phyloP scores from a whole-genome alignment of 2,888 invertebrate species.

The Cataglyphis cursor region DNA sequence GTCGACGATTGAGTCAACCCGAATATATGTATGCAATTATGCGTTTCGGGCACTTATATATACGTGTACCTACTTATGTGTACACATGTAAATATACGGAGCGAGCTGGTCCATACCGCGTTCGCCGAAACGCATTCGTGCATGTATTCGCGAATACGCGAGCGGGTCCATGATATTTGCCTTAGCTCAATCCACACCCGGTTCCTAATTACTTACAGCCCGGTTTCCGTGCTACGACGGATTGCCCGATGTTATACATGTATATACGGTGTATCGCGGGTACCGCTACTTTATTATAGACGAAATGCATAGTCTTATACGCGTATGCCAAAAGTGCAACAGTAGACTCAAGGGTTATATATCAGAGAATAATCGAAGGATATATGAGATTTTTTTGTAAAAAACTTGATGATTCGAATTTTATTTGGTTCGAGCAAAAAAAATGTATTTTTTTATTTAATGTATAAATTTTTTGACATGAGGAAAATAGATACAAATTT shows the following conservation, averaged over 20 bases:
- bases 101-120: slow-evolving; percentile 67
- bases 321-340: slow-evolving; percentile 43
- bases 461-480: neutral
- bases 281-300: slow-evolving; percentile 72
- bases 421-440: neutral
- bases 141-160: slow-evolving; percentile 72
- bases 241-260: slow-evolving; percentile 66
- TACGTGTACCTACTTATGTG: slow-evolving; percentile 65
- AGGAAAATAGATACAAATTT: neutral
- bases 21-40: slow-evolving; percentile 56
- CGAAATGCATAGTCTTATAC: slow-evolving; percentile 56
- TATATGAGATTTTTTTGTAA: neutral
- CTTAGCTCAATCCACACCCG: slow-evolving; percentile 82
- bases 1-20: slow-evolving; percentile 49
- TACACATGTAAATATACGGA: slow-evolving; percentile 72
- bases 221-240: slow-evolving; percentile 74
- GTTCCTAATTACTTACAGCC: slow-evolving; percentile 83
- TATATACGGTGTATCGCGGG: slow-evolving; percentile 66
- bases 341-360: slow-evolving; percentile 25
- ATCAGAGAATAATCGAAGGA: slow-evolving; percentile 14
- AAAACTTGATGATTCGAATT: slow-evolving; percentile 14
- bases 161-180: slow-evolving; percentile 81
- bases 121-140: slow-evolving; percentile 75
- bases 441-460: slow-evolving; percentile 8
- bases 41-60: slow-evolving; percentile 53